phyloP scores from a whole-genome alignment of 2,113 vertebrate species.

The Myodes glareolus region DNA sequence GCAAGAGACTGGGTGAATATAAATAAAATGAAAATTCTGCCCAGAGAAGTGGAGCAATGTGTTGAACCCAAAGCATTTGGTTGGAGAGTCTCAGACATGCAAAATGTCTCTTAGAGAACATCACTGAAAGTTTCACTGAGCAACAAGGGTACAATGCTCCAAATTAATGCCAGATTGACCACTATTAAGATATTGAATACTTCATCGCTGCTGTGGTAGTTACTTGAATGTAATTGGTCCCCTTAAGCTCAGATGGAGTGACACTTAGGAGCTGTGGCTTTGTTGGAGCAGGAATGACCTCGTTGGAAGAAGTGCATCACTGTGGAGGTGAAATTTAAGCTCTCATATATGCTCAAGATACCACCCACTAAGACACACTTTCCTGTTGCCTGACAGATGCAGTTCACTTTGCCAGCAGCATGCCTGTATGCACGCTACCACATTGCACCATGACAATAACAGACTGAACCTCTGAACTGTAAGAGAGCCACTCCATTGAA shows the following conservation, averaged over 20 bases:
- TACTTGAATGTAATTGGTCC: neutral
- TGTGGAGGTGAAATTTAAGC: neutral
- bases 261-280: neutral
- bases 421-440: neutral
- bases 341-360: neutral
- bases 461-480: neutral
- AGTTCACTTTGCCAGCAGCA: neutral
- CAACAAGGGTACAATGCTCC: neutral
- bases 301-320: neutral
- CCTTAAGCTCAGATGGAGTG: neutral
- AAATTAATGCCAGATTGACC: neutral
- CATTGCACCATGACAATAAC: neutral
- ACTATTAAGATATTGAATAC: neutral
- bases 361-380: neutral
- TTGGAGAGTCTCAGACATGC: neutral
- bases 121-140: neutral
- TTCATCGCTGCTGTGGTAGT: neutral
- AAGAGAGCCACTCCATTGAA: neutral
- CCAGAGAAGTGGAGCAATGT: neutral
- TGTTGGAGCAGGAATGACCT: neutral
- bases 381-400: neutral
- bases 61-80: neutral
- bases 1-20: neutral
- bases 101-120: neutral
- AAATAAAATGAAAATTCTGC: neutral